Conservation (phyloP, 2,113 vertebrate species). For the Hippopotamus amphibius region DNA sequence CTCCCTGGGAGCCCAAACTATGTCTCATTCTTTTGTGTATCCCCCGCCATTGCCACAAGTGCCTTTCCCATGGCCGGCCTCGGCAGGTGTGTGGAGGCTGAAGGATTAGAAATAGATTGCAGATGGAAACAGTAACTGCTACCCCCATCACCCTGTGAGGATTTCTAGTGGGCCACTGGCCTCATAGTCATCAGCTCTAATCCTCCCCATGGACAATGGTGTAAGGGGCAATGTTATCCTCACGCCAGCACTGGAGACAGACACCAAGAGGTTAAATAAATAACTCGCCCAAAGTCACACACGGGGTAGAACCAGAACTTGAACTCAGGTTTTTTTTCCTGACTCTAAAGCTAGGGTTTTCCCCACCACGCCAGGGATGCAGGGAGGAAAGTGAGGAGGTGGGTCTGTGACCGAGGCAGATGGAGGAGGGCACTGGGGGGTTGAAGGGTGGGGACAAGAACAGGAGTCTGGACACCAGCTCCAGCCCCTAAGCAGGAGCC, state of each 20-base stretch:
- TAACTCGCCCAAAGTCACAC: background rate
- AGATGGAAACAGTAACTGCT: background rate
- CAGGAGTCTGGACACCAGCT: background rate
- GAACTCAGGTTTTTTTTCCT: background rate
- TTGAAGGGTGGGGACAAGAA: background rate
- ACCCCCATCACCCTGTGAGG: background rate
- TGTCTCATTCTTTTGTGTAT: background rate
- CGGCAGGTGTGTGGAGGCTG: background rate
- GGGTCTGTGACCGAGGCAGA: background rate
- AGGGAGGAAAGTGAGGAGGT: background rate
- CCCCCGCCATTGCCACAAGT: background rate
- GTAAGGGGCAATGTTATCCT: background rate
- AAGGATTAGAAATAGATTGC: background rate
- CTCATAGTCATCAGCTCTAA: background rate
- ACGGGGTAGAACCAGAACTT: background rate
- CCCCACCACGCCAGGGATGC: background rate
- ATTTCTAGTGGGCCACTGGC: rapidly evolving
- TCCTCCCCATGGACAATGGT: rapidly evolving
- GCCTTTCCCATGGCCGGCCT: background rate
- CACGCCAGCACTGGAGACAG: background rate
- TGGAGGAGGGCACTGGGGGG: background rate
- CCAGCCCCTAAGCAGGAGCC: background rate
- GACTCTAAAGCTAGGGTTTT: background rate
- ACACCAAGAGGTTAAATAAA: background rate
- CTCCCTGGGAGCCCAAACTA: background rate